Evolutionary conservation across 2,888 invertebrate species (phyloP).

Genomic region (Meta bourneti): DNA sequence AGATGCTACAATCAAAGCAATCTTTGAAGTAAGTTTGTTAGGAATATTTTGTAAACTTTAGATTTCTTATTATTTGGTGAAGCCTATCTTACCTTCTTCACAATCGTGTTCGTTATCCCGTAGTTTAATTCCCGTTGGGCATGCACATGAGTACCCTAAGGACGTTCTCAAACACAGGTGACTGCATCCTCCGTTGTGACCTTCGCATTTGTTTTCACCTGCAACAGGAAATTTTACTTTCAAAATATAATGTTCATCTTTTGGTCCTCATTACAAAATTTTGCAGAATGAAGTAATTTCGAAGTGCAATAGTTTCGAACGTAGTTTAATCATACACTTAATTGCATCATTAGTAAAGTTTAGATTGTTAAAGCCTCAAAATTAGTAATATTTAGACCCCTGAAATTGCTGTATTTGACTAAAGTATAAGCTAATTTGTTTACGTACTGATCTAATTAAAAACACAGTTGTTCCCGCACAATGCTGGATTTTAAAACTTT

Average conservation of each 20-base stretch:
- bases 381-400: no score
- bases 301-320: background rate
- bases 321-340: background rate
- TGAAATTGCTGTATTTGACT: no score
- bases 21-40: no score
- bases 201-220: conserved; percentile 76
- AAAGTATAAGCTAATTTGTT: no score
- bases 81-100: conserved; percentile 73
- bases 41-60: no score
- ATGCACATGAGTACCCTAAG: conserved; percentile 86
- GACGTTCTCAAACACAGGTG: conserved; percentile 89
- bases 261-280: background rate
- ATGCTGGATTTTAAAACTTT: no score
- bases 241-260: background rate
- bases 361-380: no score
- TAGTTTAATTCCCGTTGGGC: conserved; percentile 89
- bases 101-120: conserved; percentile 80
- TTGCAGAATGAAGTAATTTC: background rate
- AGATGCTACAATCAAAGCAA: no score
- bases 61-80: no score
- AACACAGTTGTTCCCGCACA: no score
- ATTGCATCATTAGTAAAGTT: background rate
- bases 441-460: no score
- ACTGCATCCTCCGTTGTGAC: conserved; percentile 88
- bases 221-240: background rate